These are phyloP conservation scores for Halcyon leucocephala DNA, from an alignment of 2,797 vertebrate genomes.

Conservation along the genomic window DNA sequence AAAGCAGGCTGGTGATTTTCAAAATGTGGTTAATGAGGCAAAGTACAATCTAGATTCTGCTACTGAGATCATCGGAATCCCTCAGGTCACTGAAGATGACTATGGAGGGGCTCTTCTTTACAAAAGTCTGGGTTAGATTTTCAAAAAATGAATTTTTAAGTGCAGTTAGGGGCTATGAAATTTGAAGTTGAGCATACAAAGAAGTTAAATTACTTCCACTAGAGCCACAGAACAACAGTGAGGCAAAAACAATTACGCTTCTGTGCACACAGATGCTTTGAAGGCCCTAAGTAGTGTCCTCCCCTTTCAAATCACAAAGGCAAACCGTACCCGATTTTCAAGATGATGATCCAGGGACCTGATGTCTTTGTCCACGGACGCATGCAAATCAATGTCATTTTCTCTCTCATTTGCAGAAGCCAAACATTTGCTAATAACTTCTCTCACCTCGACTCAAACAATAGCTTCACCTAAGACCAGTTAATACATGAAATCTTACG, in stretches of 20 bases:
- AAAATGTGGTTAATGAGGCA: constrained; percentile 75
- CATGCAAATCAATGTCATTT: constrained; percentile 7
- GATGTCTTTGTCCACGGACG: background rate
- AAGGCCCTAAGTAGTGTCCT: background rate
- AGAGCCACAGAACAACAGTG: constrained; percentile 34
- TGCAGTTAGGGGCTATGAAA: constrained; percentile 52
- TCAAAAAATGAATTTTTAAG: constrained; percentile 55
- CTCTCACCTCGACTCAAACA: background rate
- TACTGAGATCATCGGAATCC: constrained; percentile 62
- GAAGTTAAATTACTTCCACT: constrained; percentile 50
- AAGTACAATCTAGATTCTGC: constrained; percentile 65
- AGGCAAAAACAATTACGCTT: background rate
- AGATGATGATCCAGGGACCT: background rate
- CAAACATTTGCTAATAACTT: constrained; percentile 26
- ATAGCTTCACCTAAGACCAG: background rate
- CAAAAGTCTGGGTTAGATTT: constrained; percentile 32
- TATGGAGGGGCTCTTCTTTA: constrained; percentile 53
- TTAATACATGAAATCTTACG: background rate
- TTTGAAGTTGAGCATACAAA: constrained; percentile 25
- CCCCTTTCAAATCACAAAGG: constrained; percentile 29
- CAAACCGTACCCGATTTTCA: background rate
- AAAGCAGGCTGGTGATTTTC: constrained; percentile 68
- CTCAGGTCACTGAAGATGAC: constrained; percentile 34
- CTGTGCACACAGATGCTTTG: background rate
- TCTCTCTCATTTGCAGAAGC: background rate